phyloP scores from a whole-genome alignment of 2,113 vertebrate species.

The Passer montanus region DNA sequence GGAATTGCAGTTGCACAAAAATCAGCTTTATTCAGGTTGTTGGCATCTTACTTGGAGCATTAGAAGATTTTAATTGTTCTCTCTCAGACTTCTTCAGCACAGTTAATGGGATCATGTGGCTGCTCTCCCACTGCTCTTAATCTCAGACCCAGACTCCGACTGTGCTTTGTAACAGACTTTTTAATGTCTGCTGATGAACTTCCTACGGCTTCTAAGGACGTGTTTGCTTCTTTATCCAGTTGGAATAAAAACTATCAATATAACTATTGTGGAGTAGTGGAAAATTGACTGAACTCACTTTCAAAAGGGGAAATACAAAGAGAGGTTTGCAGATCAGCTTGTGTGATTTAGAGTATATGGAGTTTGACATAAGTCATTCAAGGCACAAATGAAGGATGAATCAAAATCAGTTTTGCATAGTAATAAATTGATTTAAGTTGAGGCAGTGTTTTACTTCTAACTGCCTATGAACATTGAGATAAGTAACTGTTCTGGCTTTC shows the following conservation, averaged over 20 bases:
- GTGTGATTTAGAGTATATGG: background rate
- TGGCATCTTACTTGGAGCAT: background rate
- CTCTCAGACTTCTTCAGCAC: slow-evolving; percentile 21
- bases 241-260: slow-evolving; percentile 22
- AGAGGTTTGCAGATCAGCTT: slow-evolving; percentile 20
- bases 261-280: background rate
- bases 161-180: slow-evolving; percentile 63
- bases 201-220: slow-evolving; percentile 26
- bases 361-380: background rate
- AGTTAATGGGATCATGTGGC: slow-evolving; percentile 63
- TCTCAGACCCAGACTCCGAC: background rate
- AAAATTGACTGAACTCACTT: background rate
- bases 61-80: slow-evolving; percentile 56
- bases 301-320: background rate
- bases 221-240: slow-evolving; percentile 29
- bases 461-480: background rate
- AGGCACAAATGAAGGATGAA: background rate
- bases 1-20: slow-evolving; percentile 4
- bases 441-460: background rate
- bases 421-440: background rate
- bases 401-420: background rate
- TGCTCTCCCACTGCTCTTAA: slow-evolving; percentile 57
- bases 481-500: slow-evolving; percentile 5
- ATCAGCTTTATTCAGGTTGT: background rate
- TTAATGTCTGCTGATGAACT: slow-evolving; percentile 60